A percentile compares a stretch with the other conserved stretches of the same genome.
phyloP scores from a whole-genome alignment of 2,888 invertebrate genomes.

The Pollenia amentaria region DNA sequence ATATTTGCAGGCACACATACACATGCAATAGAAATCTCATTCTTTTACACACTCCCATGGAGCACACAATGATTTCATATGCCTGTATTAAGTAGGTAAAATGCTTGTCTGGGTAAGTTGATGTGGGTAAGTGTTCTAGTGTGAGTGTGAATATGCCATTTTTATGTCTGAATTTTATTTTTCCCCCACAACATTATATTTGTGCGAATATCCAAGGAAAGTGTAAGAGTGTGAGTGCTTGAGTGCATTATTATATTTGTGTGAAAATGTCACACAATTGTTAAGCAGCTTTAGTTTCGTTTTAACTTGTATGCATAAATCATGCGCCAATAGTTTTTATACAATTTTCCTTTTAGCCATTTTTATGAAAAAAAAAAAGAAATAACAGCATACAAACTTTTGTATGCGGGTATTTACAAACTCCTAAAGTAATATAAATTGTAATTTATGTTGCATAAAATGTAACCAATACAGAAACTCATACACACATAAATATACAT shows the following conservation, averaged over 20 bases:
- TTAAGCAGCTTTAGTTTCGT: constrained; percentile 65
- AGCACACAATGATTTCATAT: background rate
- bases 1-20: background rate
- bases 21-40: background rate
- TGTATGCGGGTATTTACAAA: constrained; percentile 29
- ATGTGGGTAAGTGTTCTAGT: background rate
- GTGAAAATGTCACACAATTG: constrained; percentile 71
- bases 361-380: constrained; percentile 8
- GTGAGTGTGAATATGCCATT: background rate
- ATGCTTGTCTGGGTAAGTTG: background rate
- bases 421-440: constrained; percentile 60
- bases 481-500: background rate
- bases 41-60: background rate
- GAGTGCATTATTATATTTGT: background rate
- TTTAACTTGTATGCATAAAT: constrained; percentile 68
- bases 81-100: constrained; percentile 1
- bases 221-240: background rate
- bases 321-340: constrained; percentile 73
- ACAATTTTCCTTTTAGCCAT: constrained; percentile 63
- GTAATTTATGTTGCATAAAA: constrained; percentile 70
- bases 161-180: background rate
- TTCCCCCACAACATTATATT: background rate
- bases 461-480: constrained; percentile 41
- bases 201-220: background rate
- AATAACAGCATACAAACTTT: constrained; percentile 16